Conservation (phyloP, 1,140 invertebrate species). For the Drosophila obscura region DNA sequence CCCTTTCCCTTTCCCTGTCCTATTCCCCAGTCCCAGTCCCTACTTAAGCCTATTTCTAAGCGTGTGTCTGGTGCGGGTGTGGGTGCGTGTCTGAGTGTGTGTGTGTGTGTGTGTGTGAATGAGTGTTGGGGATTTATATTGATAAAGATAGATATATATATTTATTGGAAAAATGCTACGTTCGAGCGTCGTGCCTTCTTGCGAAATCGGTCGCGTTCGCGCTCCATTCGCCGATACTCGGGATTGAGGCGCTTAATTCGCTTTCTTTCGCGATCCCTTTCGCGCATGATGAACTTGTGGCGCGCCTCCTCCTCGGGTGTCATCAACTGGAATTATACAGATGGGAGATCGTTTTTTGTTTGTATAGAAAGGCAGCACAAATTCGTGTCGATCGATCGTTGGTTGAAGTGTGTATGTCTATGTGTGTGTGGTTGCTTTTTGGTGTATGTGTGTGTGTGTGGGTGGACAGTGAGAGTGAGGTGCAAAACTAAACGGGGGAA, state of each 20-base stretch:
- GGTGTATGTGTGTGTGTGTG: not conserved
- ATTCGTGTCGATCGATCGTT: slow-evolving; percentile 14
- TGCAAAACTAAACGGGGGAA: too few species aligned
- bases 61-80: slow-evolving; percentile 16
- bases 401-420: slow-evolving; percentile 7
- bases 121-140: slow-evolving; percentile 26
- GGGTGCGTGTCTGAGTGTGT: slow-evolving; percentile 16
- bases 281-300: slow-evolving; percentile 80
- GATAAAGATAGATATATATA: slow-evolving; percentile 39
- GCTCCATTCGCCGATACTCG: slow-evolving; percentile 75
- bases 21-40: slow-evolving; percentile 27
- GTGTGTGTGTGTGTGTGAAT: slow-evolving; percentile 26
- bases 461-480: too few species aligned
- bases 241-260: slow-evolving; percentile 77
- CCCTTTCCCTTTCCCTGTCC: slow-evolving; percentile 14
- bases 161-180: slow-evolving; percentile 81
- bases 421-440: slow-evolving; percentile 9
- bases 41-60: slow-evolving; percentile 36
- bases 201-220: slow-evolving; percentile 74
- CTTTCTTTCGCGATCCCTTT: slow-evolving; percentile 72
- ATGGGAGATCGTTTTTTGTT: slow-evolving; percentile 49
- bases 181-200: slow-evolving; percentile 81
- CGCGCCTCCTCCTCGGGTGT: slow-evolving; percentile 78
- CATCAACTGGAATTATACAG: slow-evolving; percentile 77
- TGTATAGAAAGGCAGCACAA: slow-evolving; percentile 37